These are phyloP conservation scores for Tetranychus truncatus DNA, from an alignment of 2,888 invertebrate genomes.

Conservation along the genomic window DNA sequence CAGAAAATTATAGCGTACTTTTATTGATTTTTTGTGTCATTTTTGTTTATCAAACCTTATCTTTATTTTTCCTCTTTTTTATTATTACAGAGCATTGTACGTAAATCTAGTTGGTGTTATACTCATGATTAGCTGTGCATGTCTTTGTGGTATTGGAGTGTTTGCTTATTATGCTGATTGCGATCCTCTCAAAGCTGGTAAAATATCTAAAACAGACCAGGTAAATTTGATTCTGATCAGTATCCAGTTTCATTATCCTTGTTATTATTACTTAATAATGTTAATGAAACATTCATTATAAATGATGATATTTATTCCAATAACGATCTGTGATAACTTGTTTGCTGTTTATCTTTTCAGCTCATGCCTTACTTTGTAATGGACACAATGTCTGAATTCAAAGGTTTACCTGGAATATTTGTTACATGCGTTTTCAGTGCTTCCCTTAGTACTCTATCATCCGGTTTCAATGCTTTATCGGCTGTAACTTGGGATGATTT, in stretches of 20 bases:
- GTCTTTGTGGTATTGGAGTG: slow-evolving; percentile 22
- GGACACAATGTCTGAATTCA: slow-evolving; percentile 53
- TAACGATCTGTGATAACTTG: background rate
- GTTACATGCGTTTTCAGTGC: slow-evolving; percentile 81
- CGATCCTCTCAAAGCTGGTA: slow-evolving; percentile 22
- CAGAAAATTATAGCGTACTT: background rate
- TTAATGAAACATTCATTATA: no score
- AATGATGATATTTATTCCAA: no score
- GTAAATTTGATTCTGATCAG: background rate
- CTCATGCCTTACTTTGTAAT: slow-evolving; percentile 60
- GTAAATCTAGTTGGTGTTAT: slow-evolving; percentile 22
- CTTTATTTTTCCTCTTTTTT: background rate
- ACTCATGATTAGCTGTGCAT: slow-evolving; percentile 20
- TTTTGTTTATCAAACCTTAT: background rate
- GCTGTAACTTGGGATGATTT: slow-evolving; percentile 79
- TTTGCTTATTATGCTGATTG: slow-evolving; percentile 23
- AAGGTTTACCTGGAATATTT: slow-evolving; percentile 72
- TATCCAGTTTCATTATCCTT: background rate
- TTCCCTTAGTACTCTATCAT: slow-evolving; percentile 46
- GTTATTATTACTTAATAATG: no score
- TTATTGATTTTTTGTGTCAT: background rate
- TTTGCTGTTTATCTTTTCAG: slow-evolving; percentile 3
- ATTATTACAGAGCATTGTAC: slow-evolving; percentile 20
- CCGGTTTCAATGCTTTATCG: slow-evolving; percentile 51
- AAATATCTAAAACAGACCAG: slow-evolving; percentile 22